A percentile compares a stretch with the other conserved stretches of the same genome.
Evolutionary conservation across 2,113 vertebrate genomes (phyloP).

Genomic region (Percopsis transmontana): DNA sequence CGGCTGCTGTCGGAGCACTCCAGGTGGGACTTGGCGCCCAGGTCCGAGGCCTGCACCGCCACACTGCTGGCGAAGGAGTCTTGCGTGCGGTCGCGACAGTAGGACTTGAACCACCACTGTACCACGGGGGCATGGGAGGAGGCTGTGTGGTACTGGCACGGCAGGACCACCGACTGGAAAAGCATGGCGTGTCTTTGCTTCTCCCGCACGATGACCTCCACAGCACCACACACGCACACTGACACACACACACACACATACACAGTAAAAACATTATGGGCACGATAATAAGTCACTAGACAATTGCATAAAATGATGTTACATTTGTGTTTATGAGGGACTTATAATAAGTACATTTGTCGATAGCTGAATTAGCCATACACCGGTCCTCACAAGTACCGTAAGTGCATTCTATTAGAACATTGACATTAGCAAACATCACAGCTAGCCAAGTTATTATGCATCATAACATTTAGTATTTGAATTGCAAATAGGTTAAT

Average conservation of each 20-base stretch:
- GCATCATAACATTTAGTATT: no score
- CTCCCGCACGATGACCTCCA: constrained; percentile 88
- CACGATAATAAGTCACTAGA: not conserved
- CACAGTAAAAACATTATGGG: not conserved
- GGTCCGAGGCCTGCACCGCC: constrained; percentile 76
- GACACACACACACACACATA: constrained; percentile 53
- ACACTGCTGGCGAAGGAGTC: constrained; percentile 81
- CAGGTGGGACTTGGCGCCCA: constrained; percentile 84
- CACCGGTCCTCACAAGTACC: no score
- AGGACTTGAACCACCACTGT: constrained; percentile 98
- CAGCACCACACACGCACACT: constrained; percentile 77
- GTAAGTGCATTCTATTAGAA: no score
- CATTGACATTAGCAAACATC: no score
- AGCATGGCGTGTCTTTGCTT: constrained; percentile 90
- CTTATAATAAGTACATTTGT: no score
- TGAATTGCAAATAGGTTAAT: no score
- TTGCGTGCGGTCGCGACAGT: constrained; percentile 89
- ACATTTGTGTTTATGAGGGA: no score
- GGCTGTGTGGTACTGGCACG: constrained; percentile 90
- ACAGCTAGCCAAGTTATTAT: no score
- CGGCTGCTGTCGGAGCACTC: constrained; percentile 93
- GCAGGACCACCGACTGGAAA: constrained; percentile 92
- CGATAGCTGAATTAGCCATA: no score
- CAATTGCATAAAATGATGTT: not conserved
- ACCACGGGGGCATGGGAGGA: constrained; percentile 88